These are phyloP conservation scores for Spinibarbus caldwelli DNA, from an alignment of 2,797 vertebrate species.

Conservation along the genomic window DNA sequence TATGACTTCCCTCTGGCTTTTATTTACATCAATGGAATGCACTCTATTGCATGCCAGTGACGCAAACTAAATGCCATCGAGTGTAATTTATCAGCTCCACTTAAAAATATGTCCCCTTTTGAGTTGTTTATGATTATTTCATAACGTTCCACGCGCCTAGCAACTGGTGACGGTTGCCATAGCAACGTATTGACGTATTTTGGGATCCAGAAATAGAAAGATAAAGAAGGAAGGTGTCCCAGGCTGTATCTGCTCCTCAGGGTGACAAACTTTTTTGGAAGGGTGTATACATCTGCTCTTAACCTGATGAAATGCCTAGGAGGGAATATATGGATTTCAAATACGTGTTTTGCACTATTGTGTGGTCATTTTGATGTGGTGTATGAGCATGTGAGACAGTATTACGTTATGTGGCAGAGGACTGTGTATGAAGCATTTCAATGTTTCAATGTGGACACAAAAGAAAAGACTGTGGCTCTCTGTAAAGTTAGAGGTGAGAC, in stretches of 20 bases:
- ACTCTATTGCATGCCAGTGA: neutral
- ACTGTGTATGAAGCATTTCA: neutral
- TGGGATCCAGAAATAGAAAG: constrained; percentile 74
- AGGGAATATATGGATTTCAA: neutral
- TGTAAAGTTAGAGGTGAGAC: neutral
- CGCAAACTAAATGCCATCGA: neutral
- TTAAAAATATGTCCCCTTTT: constrained; percentile 55
- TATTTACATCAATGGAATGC: neutral
- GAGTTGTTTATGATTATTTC: constrained; percentile 64
- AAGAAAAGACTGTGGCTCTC: neutral
- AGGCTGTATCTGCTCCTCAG: constrained; percentile 57
- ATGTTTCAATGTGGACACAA: neutral
- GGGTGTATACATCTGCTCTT: neutral
- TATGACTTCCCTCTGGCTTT: neutral
- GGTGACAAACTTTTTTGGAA: constrained; percentile 25
- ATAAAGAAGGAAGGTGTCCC: constrained; percentile 64
- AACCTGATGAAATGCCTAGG: neutral
- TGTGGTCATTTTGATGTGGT: too few species aligned
- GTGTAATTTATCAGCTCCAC: constrained; percentile 31
- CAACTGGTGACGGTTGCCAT: constrained; percentile 73
- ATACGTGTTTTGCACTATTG: neutral
- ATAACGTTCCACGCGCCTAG: constrained; percentile 60
- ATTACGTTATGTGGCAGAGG: neutral
- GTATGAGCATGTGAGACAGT: neutral
- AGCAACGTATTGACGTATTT: constrained; percentile 76